Base-by-base conservation (phyloP, 2,888 invertebrate genomes). In the Pammene fasciana region DNA sequence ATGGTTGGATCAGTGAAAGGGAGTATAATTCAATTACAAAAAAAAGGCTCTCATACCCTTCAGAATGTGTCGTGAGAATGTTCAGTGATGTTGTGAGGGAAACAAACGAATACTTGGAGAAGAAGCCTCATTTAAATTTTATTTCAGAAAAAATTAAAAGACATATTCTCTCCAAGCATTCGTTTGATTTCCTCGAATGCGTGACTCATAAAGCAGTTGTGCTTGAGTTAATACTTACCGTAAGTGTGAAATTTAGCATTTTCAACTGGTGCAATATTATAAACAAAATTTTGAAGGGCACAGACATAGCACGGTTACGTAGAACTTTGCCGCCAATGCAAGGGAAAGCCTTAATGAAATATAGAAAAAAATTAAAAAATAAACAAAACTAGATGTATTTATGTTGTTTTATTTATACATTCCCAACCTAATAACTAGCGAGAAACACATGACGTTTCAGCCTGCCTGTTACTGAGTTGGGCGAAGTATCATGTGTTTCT, bases 321-420 rank as follows among this genome's bases (percentile, higher is more conserved):
- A 41, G 14, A 0, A 18, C 3, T 3, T 38, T 62, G 3, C 62
- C 52, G 2, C 0, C 5, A 41, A 52, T 52, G 38, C 52, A 52
- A 8, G 8, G 18, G 10, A 62, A 62, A 9, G 62, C 52, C 1
- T 41, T 52, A 5, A 18, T 5, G 1, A 70, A 66, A 67, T 71
- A 70, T 61, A 68, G 68, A 65, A 72, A 67, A 62, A 64, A 48
- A 14, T 65, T 34, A 54, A 56, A 36, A 64, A 72, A 70, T 70
- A 70, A 72, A 72, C 10, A 41, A 11, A 56, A 41, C 16, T 56
- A 56, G 36, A 36, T 6, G 4, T 6, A 36, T 36, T 4, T 6
- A 36, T 36, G 36, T 36, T 36, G 36, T 36, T 36, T 36, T 36
- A 36, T 36, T 36, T 36, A 6, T 6, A 36, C 4, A 36, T 36